Conservation (phyloP, 2,113 vertebrate species). For the Piaya cayana region DNA sequence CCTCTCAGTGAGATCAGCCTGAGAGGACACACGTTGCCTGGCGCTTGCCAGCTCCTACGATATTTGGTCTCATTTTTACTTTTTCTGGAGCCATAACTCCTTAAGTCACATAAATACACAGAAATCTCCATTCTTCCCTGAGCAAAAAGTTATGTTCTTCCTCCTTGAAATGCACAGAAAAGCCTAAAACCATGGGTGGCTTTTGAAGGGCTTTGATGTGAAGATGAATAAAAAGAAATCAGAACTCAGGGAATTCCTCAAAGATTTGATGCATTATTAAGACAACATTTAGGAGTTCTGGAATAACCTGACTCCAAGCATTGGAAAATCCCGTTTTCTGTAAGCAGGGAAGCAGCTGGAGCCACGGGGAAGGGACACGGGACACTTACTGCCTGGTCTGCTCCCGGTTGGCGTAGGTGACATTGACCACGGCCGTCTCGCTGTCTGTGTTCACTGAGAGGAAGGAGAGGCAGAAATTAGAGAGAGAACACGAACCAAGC, state of each 20-base stretch:
- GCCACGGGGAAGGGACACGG: background rate
- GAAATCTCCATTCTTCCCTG: background rate
- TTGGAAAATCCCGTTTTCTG: background rate
- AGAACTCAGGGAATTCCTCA: accelerated
- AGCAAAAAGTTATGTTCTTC: accelerated
- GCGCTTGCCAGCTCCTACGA: background rate
- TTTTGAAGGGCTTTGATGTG: background rate
- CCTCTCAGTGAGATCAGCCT: background rate
- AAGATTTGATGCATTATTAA: background rate
- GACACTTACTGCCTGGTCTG: slow-evolving; percentile 92
- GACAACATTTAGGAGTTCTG: background rate
- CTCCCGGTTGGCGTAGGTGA: slow-evolving; percentile 90
- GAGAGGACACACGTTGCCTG: background rate
- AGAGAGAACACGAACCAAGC: accelerated
- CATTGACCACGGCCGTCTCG: slow-evolving; percentile 93
- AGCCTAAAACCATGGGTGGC: background rate
- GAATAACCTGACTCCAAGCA: background rate
- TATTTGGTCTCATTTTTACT: background rate
- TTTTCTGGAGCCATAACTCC: background rate
- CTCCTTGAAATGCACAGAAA: background rate
- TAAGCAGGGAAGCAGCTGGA: accelerated
- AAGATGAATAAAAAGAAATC: background rate
- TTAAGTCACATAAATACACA: accelerated
- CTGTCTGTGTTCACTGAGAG: slow-evolving; percentile 92
- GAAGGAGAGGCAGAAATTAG: background rate